Conservation (phyloP, 2,797 vertebrate species). For the Harpagifer antarcticus region DNA sequence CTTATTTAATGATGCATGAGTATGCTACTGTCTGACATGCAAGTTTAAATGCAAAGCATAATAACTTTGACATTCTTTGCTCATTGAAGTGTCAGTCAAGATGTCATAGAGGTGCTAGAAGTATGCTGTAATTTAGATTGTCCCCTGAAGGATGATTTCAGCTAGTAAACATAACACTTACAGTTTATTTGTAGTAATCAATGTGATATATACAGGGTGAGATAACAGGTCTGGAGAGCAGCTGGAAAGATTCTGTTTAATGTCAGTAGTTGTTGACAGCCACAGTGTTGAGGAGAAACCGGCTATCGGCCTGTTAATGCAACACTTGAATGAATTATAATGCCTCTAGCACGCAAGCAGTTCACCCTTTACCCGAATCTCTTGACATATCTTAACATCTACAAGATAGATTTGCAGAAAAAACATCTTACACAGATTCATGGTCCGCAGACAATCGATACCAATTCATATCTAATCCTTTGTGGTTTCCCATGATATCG, state of each 20-base stretch:
- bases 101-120: not conserved
- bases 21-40: not conserved
- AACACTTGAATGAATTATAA: no score
- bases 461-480: no score
- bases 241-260: conserved; percentile 31
- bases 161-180: conserved; percentile 11
- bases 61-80: conserved; percentile 23
- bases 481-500: not conserved
- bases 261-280: conserved; percentile 45
- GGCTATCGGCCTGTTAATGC: no score
- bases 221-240: conserved; percentile 34
- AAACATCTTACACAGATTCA: not conserved
- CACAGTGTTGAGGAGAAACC: conserved; percentile 1
- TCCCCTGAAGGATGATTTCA: conserved; percentile 21
- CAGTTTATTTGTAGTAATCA: conserved; percentile 51
- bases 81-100: not conserved
- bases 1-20: not conserved
- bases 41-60: not conserved
- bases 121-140: conserved; percentile 18
- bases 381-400: conserved; percentile 13
- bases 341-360: no score
- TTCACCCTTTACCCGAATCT: no score
- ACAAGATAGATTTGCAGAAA: not conserved
- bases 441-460: not conserved
- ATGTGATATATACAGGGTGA: conserved; percentile 35